Evolutionary conservation across 1,140 invertebrate species (phyloP), one percentile per base, ranked within the genome.

Genomic region (Muscidifurax raptorellus): DNA sequence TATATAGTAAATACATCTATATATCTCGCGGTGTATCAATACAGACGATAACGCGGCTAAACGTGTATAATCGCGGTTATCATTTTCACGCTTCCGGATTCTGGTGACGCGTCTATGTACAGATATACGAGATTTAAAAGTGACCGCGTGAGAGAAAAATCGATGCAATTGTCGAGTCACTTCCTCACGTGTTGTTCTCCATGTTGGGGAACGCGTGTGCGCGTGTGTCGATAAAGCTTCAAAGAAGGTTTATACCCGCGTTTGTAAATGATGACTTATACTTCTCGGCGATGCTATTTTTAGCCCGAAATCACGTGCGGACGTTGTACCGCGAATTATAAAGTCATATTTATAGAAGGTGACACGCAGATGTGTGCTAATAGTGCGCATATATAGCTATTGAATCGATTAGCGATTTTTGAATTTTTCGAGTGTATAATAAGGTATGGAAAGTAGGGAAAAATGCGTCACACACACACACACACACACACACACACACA

Each of bases 71-170:
- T n/a, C n/a, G n/a, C 22, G 52, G 18, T 59, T 59, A 59, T 59
- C 52, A n/a, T n/a, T n/a, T n/a, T n/a, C n/a, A n/a, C n/a, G n/a
- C 52, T 59, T 59, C 52, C 52, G 52, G 52, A 59, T 59, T 59
- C 52, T 22, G 18, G 2, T n/a, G 52, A 59, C 52, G 52, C 52
- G 22, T 22, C 15, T 59, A 3, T 59, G 6, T 52, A 18, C 1
- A 32, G n/a, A 32, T 2, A 32, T 32, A 40, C 36, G 7, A 40
- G 9, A 40, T 40, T 22, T 3, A n/a, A 2, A 18, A 52, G 13
- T 52, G 22, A 59, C 6, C 6, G 52, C 22, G 15, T 1, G 52
- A n/a, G 15, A 7, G 7, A 59, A 59, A 59, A 59, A 59, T 59
- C 52, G 22, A 6, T 59, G 22, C 15, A 22, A 7, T 59, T 18